Conservation (phyloP, 2,113 vertebrate genomes). For the Pteronura brasiliensis region DNA sequence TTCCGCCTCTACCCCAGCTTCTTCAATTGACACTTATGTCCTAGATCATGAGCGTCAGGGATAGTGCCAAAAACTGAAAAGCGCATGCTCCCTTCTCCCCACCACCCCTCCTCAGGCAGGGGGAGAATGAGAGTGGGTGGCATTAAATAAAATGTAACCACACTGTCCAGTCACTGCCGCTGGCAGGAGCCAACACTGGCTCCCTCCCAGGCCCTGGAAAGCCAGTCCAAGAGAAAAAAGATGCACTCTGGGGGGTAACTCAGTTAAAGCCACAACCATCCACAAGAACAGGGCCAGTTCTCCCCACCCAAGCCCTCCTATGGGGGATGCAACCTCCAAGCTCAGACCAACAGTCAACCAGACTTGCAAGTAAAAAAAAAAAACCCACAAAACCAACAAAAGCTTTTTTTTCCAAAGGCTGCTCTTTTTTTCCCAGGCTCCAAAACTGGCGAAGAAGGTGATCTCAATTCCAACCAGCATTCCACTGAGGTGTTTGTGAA, state of each 20-base stretch:
- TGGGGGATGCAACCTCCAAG: not conserved
- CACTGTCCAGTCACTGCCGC: not conserved
- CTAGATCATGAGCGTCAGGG: not conserved
- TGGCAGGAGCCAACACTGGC: not conserved
- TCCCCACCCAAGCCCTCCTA: not conserved
- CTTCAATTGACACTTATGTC: not conserved
- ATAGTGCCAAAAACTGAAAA: not conserved
- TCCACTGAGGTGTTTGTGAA: conserved; percentile 6
- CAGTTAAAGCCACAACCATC: conserved; percentile 20
- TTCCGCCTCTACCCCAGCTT: not conserved
- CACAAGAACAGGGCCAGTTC: not conserved
- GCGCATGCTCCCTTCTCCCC: not conserved
- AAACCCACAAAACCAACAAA: not conserved
- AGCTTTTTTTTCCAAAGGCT: conserved; percentile 21
- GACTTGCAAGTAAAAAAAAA: not conserved
- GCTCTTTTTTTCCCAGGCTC: not conserved
- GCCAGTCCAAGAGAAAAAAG: not conserved
- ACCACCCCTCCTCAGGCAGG: not conserved
- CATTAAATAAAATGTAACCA: conserved; percentile 23
- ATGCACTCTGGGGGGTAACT: not conserved
- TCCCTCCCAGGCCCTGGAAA: not conserved
- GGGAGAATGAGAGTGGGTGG: not conserved
- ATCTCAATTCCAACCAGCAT: not conserved
- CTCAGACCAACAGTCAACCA: not conserved
- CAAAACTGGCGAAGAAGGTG: not conserved